A percentile compares a stretch with the other conserved stretches of the same genome.
Conservation (phyloP, 2,113 vertebrate species). For the Spermophilus dauricus region DNA sequence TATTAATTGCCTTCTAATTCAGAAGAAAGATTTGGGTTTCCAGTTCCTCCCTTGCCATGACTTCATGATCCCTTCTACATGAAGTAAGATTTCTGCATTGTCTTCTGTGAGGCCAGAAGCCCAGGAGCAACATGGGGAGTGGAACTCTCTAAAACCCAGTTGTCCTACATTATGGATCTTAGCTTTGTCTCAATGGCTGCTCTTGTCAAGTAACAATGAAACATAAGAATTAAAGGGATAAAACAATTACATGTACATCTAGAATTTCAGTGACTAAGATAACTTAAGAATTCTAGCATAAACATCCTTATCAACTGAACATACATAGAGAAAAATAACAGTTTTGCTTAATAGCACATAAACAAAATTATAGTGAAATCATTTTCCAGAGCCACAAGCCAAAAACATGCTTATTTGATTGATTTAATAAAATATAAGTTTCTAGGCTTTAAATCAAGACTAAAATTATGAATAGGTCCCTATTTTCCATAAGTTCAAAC, state of each 20-base stretch:
- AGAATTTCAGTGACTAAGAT: conserved; percentile 23
- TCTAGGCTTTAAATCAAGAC: neutral
- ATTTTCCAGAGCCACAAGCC: neutral
- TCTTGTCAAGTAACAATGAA: neutral
- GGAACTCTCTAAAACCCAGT: neutral
- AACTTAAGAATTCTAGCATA: neutral
- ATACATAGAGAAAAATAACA: conserved; percentile 52
- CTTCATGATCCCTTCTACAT: neutral
- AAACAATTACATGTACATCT: neutral
- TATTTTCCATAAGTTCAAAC: neutral
- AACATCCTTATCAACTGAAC: conserved; percentile 22
- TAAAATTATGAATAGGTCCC: neutral
- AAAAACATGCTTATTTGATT: neutral
- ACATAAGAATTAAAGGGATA: neutral
- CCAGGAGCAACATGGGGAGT: neutral
- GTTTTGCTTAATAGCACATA: conserved; percentile 32
- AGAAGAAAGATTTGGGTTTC: neutral
- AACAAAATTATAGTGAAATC: neutral
- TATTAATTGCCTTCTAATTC: neutral
- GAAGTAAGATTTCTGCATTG: neutral
- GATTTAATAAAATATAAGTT: neutral
- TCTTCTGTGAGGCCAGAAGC: neutral
- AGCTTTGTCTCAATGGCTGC: neutral
- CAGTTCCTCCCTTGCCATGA: neutral
- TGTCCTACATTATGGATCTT: neutral